Base-by-base conservation (phyloP, 2,797 vertebrate genomes). In the Siniperca scherzeri region DNA sequence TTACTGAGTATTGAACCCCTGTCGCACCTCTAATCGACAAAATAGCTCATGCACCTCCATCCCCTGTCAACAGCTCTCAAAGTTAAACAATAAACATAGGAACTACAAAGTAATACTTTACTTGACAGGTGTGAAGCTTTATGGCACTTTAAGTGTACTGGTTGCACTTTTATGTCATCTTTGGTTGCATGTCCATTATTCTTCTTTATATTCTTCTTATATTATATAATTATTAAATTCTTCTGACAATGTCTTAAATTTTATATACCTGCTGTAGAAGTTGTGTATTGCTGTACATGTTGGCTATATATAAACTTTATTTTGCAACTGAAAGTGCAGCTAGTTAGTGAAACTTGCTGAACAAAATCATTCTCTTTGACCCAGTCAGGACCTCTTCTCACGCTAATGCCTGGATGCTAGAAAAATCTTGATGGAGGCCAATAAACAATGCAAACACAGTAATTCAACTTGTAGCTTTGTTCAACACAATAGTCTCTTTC, bases 1-100 rank as follows among this genome's bases (percentile, higher is more conserved):
- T 27, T 17, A 52, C 72, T 30, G 48, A 65, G 52, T 57, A 70
- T 57, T 78, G 65, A 70, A 48, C 80, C 72, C 44, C 25, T 38
- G 76, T 25, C 1, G 4, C 22, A 52, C 30, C 62, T 62, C 59
- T 65, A 67, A 86, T 83, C 5, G 36, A 64, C 61, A 64, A 44
- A 62, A n/a, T 59, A 56, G 64, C 71, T 83, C 74, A 71, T 74
- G 33, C 36, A 42, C 11, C 13, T 64, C 66, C 74, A 67, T 57
- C 27, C 16, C 52, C 57, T 42, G 38, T 66, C 71, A 77, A 46
- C 40, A 82, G 53, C 62, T 71, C 56, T 57, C 66, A 70, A 73
- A 70, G 38, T 40, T 60, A 36, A 57, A 56, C 52, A 64, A 83
- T 80, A 71, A 71, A 79, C 73, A 82, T 60, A 74, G 61, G 59